Evolutionary conservation across 2,888 invertebrate species (phyloP), one percentile per base, ranked within the genome.

Genomic region (Trypoxylon attenuatum): DNA sequence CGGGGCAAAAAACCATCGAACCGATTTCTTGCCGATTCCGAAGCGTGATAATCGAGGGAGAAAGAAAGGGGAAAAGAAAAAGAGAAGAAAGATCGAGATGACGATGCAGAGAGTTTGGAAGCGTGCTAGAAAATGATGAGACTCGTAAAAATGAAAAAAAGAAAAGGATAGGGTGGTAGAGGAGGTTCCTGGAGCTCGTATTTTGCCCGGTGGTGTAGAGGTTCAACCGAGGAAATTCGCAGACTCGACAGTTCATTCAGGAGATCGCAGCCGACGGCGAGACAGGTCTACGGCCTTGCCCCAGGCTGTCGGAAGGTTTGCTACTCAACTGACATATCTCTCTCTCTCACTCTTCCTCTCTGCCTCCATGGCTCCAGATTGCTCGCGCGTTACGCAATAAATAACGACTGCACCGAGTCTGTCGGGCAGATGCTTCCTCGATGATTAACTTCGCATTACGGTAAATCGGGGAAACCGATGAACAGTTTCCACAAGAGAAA

Each of bases 241-340:
- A 73, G 77, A 76, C 69, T 73, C 70, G 55, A 66, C 75, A 72
- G 80, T 80, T 83, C 85, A 84, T 84, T 84, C 82, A 84, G 76
- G 62, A 71, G 79, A 76, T 71, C 72, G 68, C 75, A 78, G 83
- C 84, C 82, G 66, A 60, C 63, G 81, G 85, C 84, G 69, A 80
- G 78, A 80, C 84, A 80, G 78, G 82, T 85, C 73, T 70, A 64
- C 82, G 85, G 76, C 85, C 85, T 85, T 85, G 85, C 85, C 84
- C 69, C 72, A 58, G 69, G 85, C 82, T 71, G 64, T 61, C 47
- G 65, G 67, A 78, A 70, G 70, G 69, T 77, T 77, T 69, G 61
- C 71, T 18, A 56, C 22, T 64, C 47, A 39, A 53, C 59, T 42
- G 58, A 54, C 69, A 51, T 58, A 62, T 71, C 59, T 62, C 54